phyloP scores from a whole-genome alignment of 2,797 vertebrate species.

The Falco columbarius region DNA sequence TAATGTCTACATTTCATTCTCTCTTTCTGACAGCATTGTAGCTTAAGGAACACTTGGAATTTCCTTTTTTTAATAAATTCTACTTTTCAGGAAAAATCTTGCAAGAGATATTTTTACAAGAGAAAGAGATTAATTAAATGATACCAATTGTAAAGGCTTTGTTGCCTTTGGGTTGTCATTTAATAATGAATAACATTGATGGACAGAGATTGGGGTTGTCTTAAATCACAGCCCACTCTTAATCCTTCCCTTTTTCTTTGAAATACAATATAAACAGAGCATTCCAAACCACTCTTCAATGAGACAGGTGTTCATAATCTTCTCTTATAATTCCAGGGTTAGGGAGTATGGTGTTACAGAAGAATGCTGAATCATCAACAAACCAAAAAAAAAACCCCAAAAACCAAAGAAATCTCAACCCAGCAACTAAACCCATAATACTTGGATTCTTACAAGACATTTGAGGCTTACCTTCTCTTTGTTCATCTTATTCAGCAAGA shows the following conservation, averaged over 20 bases:
- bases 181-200: neutral
- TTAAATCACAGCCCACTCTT: slow-evolving; percentile 8
- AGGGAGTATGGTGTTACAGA: neutral
- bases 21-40: neutral
- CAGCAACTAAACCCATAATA: neutral
- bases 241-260: slow-evolving; percentile 31
- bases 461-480: neutral
- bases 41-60: neutral
- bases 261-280: slow-evolving; percentile 17
- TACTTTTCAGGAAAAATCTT: neutral
- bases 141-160: neutral
- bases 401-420: neutral
- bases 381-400: neutral
- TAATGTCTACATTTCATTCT: neutral
- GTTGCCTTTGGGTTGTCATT: slow-evolving; percentile 6
- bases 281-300: neutral
- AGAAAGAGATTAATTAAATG: slow-evolving; percentile 7
- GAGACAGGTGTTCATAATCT: slow-evolving; percentile 2
- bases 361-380: neutral
- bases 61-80: slow-evolving; percentile 4
- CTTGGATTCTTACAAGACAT: neutral
- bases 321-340: neutral
- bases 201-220: neutral
- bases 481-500: neutral
- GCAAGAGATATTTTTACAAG: neutral